These are phyloP conservation scores for Thereva unica DNA, from an alignment of 2,888 invertebrate species.

Conservation along the genomic window DNA sequence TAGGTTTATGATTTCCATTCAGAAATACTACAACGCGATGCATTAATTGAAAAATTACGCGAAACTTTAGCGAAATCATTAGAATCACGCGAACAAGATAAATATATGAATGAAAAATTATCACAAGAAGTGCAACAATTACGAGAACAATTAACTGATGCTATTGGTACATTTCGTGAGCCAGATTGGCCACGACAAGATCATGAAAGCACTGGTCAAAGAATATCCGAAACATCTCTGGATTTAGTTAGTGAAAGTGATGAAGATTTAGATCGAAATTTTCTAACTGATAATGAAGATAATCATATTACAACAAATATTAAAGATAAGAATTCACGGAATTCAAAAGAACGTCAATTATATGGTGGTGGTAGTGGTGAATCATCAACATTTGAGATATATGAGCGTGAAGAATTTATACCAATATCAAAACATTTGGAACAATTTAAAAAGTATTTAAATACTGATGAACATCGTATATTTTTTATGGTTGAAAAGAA, in stretches of 20 bases:
- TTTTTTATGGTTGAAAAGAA: conserved; percentile 61
- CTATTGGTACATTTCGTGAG: conserved; percentile 56
- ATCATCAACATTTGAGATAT: neutral
- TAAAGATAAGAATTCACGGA: conserved; percentile 43
- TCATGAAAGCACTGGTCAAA: conserved; percentile 54
- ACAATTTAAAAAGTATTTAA: conserved; percentile 54
- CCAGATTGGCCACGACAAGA: conserved; percentile 48
- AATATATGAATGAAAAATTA: conserved; percentile 66
- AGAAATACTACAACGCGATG: conserved; percentile 70
- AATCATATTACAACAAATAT: conserved; percentile 44
- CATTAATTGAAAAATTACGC: conserved; percentile 72
- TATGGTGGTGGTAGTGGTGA: conserved; percentile 22
- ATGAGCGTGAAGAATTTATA: conserved; percentile 11
- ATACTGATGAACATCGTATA: conserved; percentile 54
- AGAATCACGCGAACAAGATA: conserved; percentile 65
- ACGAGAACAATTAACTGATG: conserved; percentile 59
- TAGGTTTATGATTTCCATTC: conserved; percentile 75
- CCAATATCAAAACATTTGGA: conserved; percentile 55
- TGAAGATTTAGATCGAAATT: conserved; percentile 54
- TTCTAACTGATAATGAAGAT: conserved; percentile 53
- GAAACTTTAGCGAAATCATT: conserved; percentile 71
- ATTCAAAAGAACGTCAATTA: conserved; percentile 53
- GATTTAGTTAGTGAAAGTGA: conserved; percentile 57
- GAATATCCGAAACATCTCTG: conserved; percentile 57
- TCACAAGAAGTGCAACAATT: conserved; percentile 64